Evolutionary conservation across 2,797 vertebrate genomes (phyloP).

Genomic region (Oreortyx pictus): DNA sequence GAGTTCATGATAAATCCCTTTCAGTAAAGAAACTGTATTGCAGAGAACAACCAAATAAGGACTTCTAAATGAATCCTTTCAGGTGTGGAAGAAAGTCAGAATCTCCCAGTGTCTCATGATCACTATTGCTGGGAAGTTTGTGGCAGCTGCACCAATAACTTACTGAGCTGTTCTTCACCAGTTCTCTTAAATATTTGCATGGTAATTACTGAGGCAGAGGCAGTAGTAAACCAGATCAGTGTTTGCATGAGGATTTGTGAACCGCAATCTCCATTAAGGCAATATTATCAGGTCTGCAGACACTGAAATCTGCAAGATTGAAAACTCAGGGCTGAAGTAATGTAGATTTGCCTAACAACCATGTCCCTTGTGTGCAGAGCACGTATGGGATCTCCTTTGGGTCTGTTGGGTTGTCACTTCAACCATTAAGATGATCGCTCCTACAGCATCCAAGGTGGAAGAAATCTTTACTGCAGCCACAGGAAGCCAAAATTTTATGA

Average conservation of each 20-base stretch:
- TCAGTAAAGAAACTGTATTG: not conserved
- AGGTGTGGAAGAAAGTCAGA: not conserved
- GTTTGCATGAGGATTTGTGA: not conserved
- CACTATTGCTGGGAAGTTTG: not conserved
- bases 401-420: not conserved
- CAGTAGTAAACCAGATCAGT: not conserved
- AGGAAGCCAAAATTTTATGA: not conserved
- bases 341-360: not conserved
- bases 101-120: not conserved
- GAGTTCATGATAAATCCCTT: not conserved
- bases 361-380: not conserved
- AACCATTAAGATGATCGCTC: not conserved
- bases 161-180: not conserved
- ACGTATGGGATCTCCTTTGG: not conserved
- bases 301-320: conserved; percentile 7
- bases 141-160: not conserved
- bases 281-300: conserved; percentile 14
- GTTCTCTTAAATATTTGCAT: not conserved
- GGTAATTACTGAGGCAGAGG: not conserved
- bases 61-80: not conserved
- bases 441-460: not conserved
- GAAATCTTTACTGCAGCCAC: not conserved
- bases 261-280: not conserved
- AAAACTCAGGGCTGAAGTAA: not conserved
- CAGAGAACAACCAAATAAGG: not conserved